Percentiles rank a stretch among this genome's conserved stretches.
Conservation (phyloP, 2,888 invertebrate genomes). For the Synergus umbraculus region DNA sequence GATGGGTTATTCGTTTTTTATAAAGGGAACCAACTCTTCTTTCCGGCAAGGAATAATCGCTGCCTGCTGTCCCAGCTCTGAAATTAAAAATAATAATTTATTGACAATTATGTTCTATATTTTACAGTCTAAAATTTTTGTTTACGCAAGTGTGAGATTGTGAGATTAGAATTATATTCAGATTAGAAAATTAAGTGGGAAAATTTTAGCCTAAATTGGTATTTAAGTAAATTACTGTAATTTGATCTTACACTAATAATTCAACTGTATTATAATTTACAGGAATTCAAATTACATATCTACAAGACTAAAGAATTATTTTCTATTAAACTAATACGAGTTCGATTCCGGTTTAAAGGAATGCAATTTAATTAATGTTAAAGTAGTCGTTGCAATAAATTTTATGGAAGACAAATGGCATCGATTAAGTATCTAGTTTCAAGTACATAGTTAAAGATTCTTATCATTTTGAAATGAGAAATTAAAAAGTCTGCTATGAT, state of each 20-base stretch:
- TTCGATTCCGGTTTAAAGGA: not conserved
- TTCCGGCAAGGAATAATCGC: constrained; percentile 78
- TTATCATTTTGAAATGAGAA: not conserved
- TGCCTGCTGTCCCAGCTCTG: constrained; percentile 80
- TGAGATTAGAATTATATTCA: not conserved
- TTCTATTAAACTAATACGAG: not conserved
- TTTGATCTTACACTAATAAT: not conserved
- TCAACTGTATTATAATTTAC: not conserved
- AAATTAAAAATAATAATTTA: constrained; percentile 30
- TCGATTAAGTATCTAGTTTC: not conserved
- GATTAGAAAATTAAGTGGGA: not conserved
- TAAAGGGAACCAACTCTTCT: constrained; percentile 77
- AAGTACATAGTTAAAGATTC: not conserved
- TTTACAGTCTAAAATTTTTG: not conserved
- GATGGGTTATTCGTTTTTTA: constrained; percentile 75
- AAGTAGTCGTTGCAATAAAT: not conserved
- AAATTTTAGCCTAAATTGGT: not conserved
- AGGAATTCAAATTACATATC: not conserved
- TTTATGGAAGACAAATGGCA: not conserved
- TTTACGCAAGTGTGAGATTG: not conserved
- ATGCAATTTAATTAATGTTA: not conserved
- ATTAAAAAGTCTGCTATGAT: not conserved
- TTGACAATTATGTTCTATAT: not conserved
- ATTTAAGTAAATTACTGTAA: not conserved
- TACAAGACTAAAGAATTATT: not conserved